Evolutionary conservation across 2,113 vertebrate genomes (phyloP), one percentile per base, ranked within the genome.

Genomic region (Petaurus breviceps): DNA sequence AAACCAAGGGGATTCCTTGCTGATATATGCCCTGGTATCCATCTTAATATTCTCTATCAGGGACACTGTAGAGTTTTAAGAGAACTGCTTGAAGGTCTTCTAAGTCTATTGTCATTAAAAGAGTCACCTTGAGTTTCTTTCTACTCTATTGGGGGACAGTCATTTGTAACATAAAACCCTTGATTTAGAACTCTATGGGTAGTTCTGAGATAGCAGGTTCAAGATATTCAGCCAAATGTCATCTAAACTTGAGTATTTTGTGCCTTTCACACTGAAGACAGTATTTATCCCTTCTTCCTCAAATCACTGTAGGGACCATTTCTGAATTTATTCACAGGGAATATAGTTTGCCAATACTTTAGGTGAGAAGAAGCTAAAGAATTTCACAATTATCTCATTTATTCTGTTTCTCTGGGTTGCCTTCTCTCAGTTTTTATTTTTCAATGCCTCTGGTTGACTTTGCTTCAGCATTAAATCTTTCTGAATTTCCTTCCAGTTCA

Each of bases 401-500:
- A 43, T 46, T 50, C 68, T 22, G 16, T 90, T 31, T 95, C 90
- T 54, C 28, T n/a, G 96, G 8, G 0, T 23, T 51, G 23, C 84
- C 49, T 23, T 57, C 26, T 92, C n/a, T 50, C 89, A 22, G 0
- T 84, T 95, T 91, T 51, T 26, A 55, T 90, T 68, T 19, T 93
- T 93, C 23, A 94, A 0, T 95, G 92, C 52, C 26, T 90, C 3
- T 68, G n/a, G 50, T 55, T 89, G 11, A 50, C 46, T 97, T 31
- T 93, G 46, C 52, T 93, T 95, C 19, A 93, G 28, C 43, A 43
- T 95, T 94, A 90, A 61, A 57, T 57, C 47, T 55, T 89, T 84
- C 19, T 84, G 47, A 3, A 92, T 95, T 96, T 46, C 90, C 11
- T 94, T 92, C 25, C 89, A 54, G 51, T 16, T 95, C 43, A 43